Conservation (phyloP, 1,140 invertebrate species). For the Brachionus manjavacas region DNA sequence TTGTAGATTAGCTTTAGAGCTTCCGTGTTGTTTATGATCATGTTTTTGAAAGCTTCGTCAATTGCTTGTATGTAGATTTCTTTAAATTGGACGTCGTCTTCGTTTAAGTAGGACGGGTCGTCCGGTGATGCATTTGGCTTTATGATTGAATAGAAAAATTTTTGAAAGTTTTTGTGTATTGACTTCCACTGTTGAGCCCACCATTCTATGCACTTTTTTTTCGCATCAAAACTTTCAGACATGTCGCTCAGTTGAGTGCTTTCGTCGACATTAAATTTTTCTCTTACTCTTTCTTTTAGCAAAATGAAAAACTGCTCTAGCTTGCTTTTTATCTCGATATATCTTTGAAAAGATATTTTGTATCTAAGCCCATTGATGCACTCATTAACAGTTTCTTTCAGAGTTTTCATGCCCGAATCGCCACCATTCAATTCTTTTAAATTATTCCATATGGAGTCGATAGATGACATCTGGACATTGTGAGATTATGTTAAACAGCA, state of each 20-base stretch:
- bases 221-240: neutral
- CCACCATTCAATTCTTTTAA: neutral
- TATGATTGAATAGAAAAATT: neutral
- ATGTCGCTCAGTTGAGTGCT: neutral
- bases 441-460: too few relatives aligned
- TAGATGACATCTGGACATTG: too few relatives aligned
- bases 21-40: neutral
- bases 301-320: neutral
- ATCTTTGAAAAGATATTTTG: neutral
- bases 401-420: neutral
- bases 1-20: neutral
- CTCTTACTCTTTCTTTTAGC: neutral
- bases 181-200: conserved; percentile 20
- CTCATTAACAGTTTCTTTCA: neutral
- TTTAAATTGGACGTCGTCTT: neutral
- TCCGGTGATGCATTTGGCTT: neutral
- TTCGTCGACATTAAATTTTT: neutral
- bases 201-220: conserved; percentile 7
- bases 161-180: conserved; percentile 1
- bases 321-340: neutral
- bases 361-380: neutral
- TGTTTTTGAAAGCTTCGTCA: neutral
- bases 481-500: too few relatives aligned
- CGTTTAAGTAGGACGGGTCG: neutral
- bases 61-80: neutral